Evolutionary conservation across 2,797 vertebrate species (phyloP), one percentile per base, ranked within the genome.

Genomic region (Australoheros facetus): DNA sequence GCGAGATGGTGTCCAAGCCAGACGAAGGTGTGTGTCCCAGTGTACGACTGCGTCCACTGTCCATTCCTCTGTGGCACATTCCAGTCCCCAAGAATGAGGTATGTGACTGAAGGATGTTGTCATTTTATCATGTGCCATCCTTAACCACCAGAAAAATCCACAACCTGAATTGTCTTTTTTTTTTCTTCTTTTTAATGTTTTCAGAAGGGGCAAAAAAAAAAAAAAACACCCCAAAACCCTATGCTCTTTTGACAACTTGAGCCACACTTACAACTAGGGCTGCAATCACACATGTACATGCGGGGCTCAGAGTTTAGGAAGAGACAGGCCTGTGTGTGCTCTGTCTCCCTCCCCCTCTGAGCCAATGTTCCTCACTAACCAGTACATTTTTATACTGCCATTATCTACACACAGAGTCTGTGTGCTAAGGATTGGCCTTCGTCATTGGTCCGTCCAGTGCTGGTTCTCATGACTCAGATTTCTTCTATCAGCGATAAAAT

Each of bases 71-170:
- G 37, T 83, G 23, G 23, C 90, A 72, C 3, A n/a, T 93, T 78
- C 76, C 90, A 12, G 2, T 75, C 58, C 39, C 86, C 54, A 93
- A 93, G 75, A 3, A 88, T 32, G 87, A 94, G 94, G 94, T 94
- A 48, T 56, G 90, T 89, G 71, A 28, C 12, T 30, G 4, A 39
- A n/a, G 9, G 45, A 69, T 39, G 58, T 51, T 7, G 5, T 51
- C 17, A 6, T 5, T 54, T 55, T 54, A 30, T 2, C 17, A 2
- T 10, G 21, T 13, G 14, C 3, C 2, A 6, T 59, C 2, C 6
- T 23, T 54, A 51, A 34, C 11, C 23, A 10, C 26, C 64, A 69
- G 45, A 69, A 10, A 32, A n/a, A 69, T 69, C 17, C 28, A 26
- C 45, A 69, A n/a, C 26, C 28, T 51, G 26, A 48, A 30, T 26